These are phyloP conservation scores for Muschampia plurimacula DNA, from an alignment of 2,888 invertebrate species.

Conservation along the genomic window DNA sequence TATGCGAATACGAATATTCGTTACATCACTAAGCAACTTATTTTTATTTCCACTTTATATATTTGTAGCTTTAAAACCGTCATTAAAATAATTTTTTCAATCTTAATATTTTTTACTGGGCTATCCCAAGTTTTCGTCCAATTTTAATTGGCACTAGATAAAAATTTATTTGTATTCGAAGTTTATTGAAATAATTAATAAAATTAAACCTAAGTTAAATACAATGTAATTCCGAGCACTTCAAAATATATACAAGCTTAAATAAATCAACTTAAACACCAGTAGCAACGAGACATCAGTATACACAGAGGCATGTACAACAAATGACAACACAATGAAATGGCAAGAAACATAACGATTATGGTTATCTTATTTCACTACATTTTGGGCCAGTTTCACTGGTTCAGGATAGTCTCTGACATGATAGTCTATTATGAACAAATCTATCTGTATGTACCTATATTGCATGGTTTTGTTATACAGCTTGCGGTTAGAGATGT, in stretches of 20 bases:
- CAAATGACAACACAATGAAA: slow-evolving; percentile 27
- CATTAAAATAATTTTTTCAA: neutral
- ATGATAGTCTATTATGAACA: no score
- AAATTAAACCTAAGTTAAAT: slow-evolving; percentile 27
- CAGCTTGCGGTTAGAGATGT: no score
- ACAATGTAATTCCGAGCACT: slow-evolving; percentile 51
- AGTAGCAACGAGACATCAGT: slow-evolving; percentile 48
- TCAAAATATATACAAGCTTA: slow-evolving; percentile 49
- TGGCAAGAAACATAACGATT: slow-evolving; percentile 26
- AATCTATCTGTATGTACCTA: no score
- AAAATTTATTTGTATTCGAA: neutral
- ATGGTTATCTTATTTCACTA: no score
- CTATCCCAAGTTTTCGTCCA: neutral
- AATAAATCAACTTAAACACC: slow-evolving; percentile 47
- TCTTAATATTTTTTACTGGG: no score
- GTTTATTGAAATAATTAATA: slow-evolving; percentile 29
- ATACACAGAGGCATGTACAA: slow-evolving; percentile 31
- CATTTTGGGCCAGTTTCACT: no score
- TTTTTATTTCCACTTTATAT: slow-evolving; percentile 12
- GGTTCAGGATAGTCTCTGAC: no score
- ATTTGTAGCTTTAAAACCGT: neutral
- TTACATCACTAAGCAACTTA: no score
- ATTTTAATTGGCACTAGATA: neutral
- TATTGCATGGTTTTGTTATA: no score
- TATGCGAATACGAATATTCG: no score